Conservation (phyloP, 2,888 invertebrate species). For the Caenorhabditis sulstoni region DNA sequence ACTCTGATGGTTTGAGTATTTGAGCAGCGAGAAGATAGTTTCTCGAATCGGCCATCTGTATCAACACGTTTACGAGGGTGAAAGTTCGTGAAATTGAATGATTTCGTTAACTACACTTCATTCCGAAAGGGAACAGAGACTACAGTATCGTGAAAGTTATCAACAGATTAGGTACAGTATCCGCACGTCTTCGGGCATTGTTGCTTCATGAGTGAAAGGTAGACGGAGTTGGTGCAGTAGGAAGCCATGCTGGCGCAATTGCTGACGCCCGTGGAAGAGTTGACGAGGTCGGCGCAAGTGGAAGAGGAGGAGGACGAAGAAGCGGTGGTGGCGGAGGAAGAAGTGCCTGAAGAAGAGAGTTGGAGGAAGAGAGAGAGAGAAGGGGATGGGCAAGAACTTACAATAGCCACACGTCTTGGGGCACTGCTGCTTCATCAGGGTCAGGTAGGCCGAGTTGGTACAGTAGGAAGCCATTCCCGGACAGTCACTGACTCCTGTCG, state of each 20-base stretch:
- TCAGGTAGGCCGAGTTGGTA: slow-evolving; percentile 42
- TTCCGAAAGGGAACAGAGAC: too few species aligned
- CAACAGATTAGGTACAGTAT: slow-evolving; percentile 7
- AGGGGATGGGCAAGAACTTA: not conserved
- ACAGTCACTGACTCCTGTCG: slow-evolving; percentile 43
- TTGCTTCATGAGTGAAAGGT: slow-evolving; percentile 38
- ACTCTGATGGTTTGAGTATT: slow-evolving; percentile 27
- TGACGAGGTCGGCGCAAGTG: slow-evolving; percentile 19
- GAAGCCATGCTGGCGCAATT: slow-evolving; percentile 37
- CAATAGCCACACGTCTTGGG: slow-evolving; percentile 44
- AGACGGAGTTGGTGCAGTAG: slow-evolving; percentile 48
- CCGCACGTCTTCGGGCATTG: slow-evolving; percentile 59
- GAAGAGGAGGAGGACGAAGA: not conserved
- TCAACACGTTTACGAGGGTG: slow-evolving; percentile 22
- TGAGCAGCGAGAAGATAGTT: slow-evolving; percentile 37
- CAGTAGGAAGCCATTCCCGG: slow-evolving; percentile 46
- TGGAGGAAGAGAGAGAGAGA: not conserved
- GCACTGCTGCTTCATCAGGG: slow-evolving; percentile 48
- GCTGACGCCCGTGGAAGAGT: slow-evolving; percentile 32
- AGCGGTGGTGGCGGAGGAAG: not conserved
- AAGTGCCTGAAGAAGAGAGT: not conserved
- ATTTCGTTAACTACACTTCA: not conserved
- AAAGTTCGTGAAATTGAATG: slow-evolving; percentile 2
- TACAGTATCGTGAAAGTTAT: not conserved
- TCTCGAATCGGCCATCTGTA: slow-evolving; percentile 31